A percentile compares a stretch with the other conserved stretches of the same genome.
These are phyloP conservation scores for Sternotherus odoratus DNA, from an alignment of 2,797 vertebrate species.

Conservation along the genomic window DNA sequence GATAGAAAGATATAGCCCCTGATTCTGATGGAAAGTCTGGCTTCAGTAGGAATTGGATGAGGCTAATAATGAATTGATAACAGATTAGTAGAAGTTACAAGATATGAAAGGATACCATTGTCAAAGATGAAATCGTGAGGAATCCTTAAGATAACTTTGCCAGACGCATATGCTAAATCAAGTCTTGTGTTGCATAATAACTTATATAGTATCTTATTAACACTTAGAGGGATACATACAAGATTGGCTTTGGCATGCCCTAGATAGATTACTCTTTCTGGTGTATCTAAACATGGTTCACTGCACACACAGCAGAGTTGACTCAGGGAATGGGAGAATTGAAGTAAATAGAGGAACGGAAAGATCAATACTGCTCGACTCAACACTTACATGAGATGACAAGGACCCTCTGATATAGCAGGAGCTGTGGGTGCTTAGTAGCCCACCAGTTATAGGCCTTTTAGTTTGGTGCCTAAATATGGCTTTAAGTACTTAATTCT, in stretches of 20 bases:
- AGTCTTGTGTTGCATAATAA: background rate
- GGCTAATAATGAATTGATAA: background rate
- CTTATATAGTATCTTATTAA: background rate
- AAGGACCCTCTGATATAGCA: background rate
- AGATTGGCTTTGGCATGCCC: background rate
- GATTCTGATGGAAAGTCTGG: background rate
- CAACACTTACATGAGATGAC: background rate
- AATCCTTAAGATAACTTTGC: background rate
- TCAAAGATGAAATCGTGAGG: background rate
- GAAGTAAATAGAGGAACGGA: background rate
- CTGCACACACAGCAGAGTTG: background rate
- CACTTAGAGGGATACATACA: background rate
- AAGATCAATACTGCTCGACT: background rate
- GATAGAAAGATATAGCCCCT: background rate
- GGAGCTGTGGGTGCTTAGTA: background rate
- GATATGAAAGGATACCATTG: background rate
- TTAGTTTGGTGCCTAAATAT: background rate
- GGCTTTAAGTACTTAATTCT: background rate
- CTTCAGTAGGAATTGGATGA: background rate
- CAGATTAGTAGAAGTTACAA: background rate
- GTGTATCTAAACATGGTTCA: background rate
- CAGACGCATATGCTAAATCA: background rate
- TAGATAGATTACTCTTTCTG: background rate
- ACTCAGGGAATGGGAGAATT: background rate
- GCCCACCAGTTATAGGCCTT: background rate